phyloP scores from a whole-genome alignment of 35 echinoderm and acorn worm species.

The Acanthaster planci region DNA sequence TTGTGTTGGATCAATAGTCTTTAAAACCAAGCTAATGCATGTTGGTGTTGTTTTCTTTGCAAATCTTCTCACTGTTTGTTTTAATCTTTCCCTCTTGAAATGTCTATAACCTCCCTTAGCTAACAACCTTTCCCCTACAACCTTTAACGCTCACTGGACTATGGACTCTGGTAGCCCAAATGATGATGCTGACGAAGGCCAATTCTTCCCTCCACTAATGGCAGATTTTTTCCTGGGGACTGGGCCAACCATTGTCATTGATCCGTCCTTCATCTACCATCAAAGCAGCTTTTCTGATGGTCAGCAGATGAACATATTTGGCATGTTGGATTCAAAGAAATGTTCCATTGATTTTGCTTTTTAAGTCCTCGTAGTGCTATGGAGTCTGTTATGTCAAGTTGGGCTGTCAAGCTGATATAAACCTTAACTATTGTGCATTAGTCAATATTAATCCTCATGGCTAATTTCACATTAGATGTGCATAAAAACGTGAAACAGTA shows the following conservation, averaged over 20 bases:
- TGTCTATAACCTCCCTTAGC: slow-evolving; percentile 14
- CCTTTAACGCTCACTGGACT: not conserved
- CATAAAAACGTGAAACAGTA: too few species aligned
- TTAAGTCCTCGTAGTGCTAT: too few species aligned
- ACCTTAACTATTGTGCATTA: too few species aligned
- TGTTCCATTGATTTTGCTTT: too few species aligned
- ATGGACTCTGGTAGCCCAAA: not conserved
- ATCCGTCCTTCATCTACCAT: not conserved
- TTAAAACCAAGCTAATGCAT: too few species aligned
- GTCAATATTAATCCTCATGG: too few species aligned
- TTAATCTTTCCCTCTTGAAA: not conserved
- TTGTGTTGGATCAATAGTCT: too few species aligned
- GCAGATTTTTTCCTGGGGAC: not conserved
- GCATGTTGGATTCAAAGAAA: too few species aligned
- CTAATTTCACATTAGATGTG: too few species aligned
- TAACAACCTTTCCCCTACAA: not conserved
- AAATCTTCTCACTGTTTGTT: slow-evolving; percentile 1
- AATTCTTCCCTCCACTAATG: slow-evolving; percentile 17
- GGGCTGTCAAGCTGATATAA: too few species aligned
- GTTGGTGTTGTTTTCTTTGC: not conserved
- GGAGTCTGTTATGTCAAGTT: too few species aligned
- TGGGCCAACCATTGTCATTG: not conserved
- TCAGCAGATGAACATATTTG: not conserved
- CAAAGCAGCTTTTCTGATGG: not conserved
- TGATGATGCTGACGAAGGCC: not conserved